Evolutionary conservation across 2,797 vertebrate species (phyloP).

Genomic region (Vireo griseus): DNA sequence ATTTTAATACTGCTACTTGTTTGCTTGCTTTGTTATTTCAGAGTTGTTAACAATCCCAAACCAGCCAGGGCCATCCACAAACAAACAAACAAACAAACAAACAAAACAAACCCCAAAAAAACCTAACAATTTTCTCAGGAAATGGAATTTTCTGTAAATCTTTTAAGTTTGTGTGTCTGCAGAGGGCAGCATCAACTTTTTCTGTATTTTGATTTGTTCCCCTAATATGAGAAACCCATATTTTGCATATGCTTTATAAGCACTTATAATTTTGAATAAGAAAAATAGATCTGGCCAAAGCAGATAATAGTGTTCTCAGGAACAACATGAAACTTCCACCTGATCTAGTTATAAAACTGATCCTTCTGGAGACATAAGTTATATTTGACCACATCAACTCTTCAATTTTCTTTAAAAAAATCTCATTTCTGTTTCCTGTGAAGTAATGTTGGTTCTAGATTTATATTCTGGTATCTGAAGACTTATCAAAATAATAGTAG

Average conservation of each 20-base stretch:
- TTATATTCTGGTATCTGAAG: neutral
- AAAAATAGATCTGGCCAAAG: neutral
- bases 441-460: neutral
- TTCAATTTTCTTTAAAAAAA: neutral
- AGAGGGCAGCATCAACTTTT: neutral
- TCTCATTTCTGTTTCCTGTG: neutral
- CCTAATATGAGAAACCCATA: neutral
- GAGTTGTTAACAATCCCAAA: neutral
- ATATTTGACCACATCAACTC: neutral
- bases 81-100: neutral
- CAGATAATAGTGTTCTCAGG: accelerated
- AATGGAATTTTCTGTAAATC: neutral
- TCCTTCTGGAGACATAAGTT: neutral
- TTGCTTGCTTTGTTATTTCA: neutral
- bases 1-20: neutral
- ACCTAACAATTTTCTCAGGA: neutral
- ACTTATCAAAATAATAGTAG: neutral
- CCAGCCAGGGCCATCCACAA: neutral
- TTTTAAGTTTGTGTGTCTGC: neutral
- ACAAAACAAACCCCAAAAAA: too few relatives aligned
- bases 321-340: neutral
- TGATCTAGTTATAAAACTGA: neutral
- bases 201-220: neutral
- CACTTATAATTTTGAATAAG: neutral
- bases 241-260: neutral